Percentiles rank a stretch among this genome's conserved stretches.
Conservation (phyloP, 2,888 invertebrate genomes). For the Eucera pruinosa region DNA sequence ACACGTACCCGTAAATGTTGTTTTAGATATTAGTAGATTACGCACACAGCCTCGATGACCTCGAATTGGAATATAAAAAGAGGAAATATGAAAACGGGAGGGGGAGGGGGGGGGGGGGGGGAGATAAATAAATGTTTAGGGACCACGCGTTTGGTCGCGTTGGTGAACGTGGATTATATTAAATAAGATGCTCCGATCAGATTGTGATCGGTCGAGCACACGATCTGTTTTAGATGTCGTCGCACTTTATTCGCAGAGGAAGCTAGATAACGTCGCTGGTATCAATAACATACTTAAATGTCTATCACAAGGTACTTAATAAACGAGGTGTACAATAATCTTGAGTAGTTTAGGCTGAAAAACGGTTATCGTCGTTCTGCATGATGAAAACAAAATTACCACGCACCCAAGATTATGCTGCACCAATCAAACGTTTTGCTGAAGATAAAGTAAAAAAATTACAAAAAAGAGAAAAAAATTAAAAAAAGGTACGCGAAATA, state of each 20-base stretch:
- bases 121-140: neutral
- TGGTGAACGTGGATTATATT: slow-evolving; percentile 26
- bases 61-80: slow-evolving; percentile 19
- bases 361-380: slow-evolving; percentile 73
- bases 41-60: slow-evolving; percentile 68
- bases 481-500: slow-evolving; percentile 9
- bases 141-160: slow-evolving; percentile 35
- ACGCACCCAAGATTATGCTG: slow-evolving; percentile 74
- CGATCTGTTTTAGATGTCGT: slow-evolving; percentile 18
- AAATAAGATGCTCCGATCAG: neutral
- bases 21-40: slow-evolving; percentile 53
- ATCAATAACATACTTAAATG: slow-evolving; percentile 64
- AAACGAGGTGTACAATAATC: slow-evolving; percentile 61
- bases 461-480: neutral
- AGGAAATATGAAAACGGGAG: too few species aligned
- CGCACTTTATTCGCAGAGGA: slow-evolving; percentile 17
- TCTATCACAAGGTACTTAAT: slow-evolving; percentile 60
- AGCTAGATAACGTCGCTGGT: slow-evolving; percentile 23
- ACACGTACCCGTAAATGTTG: slow-evolving; percentile 53
- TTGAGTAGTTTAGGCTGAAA: slow-evolving; percentile 72
- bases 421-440: slow-evolving; percentile 62
- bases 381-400: slow-evolving; percentile 74
- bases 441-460: slow-evolving; percentile 28
- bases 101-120: neutral
- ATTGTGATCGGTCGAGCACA: slow-evolving; percentile 22